Evolutionary conservation across 2,797 vertebrate species (phyloP), one percentile per base, ranked within the genome.

Genomic region (Smutsia temminckii): DNA sequence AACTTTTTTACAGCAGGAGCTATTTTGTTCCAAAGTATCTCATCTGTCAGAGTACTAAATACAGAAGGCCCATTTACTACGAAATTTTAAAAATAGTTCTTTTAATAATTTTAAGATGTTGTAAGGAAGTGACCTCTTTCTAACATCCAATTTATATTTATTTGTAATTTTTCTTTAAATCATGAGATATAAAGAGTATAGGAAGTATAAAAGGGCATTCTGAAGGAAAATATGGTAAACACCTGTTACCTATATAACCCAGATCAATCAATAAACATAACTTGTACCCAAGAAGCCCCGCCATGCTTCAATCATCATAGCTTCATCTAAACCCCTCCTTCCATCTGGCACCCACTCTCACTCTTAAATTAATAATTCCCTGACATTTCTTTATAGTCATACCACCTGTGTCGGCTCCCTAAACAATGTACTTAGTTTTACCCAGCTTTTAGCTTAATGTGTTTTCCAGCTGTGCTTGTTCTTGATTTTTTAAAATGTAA

Each of bases 1-100:
- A 66, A 88, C 18, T 92, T 64, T 89, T 95, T 93, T 77, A 18
- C 37, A 83, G 61, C 42, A 89, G 88, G 46, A 94, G 23, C 25
- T 78, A 61, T 61, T 61, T 53, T 34, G 51, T 74, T 81, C 59
- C 34, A 95, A 93, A 95, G 51, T 61, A 90, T 34, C 32, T 95
- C 64, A 94, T 94, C 23, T 84, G 55, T 93, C 61, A 92, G 32
- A 81, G 27, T 87, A 21, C 40, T 87, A 96, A 91, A 84, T 57
- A 42, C 14, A 61, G n/a, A 59, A 93, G 61, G 17, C 21, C 27
- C 23, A 49, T 57, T 93, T 78, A 90, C 17, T 63, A 20, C 55
- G 32, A 88, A 63, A 95, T 84, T 86, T 97, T 34, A 88, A 91
- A 63, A 95, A 79, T 34, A 63, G 3, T 81, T 90, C 20, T 77